Evolutionary conservation across 2,888 invertebrate genomes (phyloP).

Genomic region (Amblyteles armatorius): DNA sequence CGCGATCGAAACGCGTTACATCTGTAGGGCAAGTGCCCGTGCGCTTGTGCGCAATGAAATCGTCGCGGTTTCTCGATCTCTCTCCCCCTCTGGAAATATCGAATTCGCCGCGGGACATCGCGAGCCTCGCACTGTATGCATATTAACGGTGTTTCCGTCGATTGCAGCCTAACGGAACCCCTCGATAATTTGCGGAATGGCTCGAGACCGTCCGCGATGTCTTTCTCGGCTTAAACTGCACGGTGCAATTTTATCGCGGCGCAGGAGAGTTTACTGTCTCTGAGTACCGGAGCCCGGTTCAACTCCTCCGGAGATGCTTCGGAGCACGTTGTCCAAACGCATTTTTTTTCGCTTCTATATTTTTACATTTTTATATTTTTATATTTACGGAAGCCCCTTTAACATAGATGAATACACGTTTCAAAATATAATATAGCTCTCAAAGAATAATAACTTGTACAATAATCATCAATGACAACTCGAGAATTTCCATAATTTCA

Average conservation of each 20-base stretch:
- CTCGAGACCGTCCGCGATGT: constrained; percentile 25
- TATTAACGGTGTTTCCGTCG: constrained; percentile 68
- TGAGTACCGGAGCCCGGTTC: constrained; percentile 26
- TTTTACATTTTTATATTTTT: too few species aligned
- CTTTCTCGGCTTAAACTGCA: neutral
- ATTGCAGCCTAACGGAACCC: constrained; percentile 67
- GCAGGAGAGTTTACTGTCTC: constrained; percentile 14
- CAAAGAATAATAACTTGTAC: too few species aligned
- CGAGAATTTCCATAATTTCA: too few species aligned
- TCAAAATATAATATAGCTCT: too few species aligned
- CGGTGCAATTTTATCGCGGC: constrained; percentile 59
- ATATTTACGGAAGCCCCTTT: too few species aligned
- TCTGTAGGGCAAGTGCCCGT: neutral
- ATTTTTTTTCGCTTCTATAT: neutral
- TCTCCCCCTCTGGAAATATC: constrained; percentile 22
- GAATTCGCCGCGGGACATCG: constrained; percentile 46
- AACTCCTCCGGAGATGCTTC: constrained; percentile 16
- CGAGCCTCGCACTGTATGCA: constrained; percentile 15
- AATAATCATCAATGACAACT: too few species aligned
- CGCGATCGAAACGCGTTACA: constrained; percentile 14
- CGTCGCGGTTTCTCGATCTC: constrained; percentile 21
- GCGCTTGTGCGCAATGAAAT: constrained; percentile 3
- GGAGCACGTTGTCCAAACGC: too few species aligned
- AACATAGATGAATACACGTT: too few species aligned
- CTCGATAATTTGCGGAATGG: constrained; percentile 65